Evolutionary conservation across 1,140 invertebrate genomes (phyloP).

Genomic region (Formica selysi): DNA sequence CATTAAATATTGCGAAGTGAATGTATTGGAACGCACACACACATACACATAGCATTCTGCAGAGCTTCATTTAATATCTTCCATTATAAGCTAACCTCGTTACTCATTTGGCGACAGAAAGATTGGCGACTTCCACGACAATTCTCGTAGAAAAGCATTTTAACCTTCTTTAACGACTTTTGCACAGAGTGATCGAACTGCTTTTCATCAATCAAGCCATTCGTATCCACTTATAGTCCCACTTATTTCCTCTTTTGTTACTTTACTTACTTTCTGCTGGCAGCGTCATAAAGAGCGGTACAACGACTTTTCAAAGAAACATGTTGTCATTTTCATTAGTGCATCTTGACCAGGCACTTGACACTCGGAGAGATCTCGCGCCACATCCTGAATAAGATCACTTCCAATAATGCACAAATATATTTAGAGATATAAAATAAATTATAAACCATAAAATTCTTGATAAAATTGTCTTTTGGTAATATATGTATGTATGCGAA

Average conservation of each 20-base stretch:
- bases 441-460: not conserved
- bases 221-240: slow-evolving; percentile 41
- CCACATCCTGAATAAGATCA: slow-evolving; percentile 45
- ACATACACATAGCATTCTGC: not conserved
- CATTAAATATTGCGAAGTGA: not conserved
- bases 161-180: slow-evolving; percentile 48
- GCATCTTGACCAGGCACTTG: slow-evolving; percentile 62
- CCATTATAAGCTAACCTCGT: slow-evolving; percentile 19
- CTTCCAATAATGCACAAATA: not conserved
- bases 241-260: slow-evolving; percentile 54
- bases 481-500: not conserved
- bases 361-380: slow-evolving; percentile 65
- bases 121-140: slow-evolving; percentile 44
- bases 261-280: slow-evolving; percentile 42
- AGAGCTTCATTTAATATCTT: slow-evolving; percentile 8
- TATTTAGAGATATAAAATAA: not conserved
- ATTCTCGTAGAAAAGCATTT: not conserved
- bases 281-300: not conserved
- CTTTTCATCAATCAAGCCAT: slow-evolving; percentile 56
- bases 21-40: not conserved
- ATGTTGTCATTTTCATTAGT: not conserved
- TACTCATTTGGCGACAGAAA: slow-evolving; percentile 44
- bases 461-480: not conserved
- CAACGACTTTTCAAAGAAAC: slow-evolving; percentile 21
- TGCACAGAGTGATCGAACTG: slow-evolving; percentile 62